Evolutionary conservation across 2,797 vertebrate species (phyloP).

Genomic region (Microchirus variegatus): DNA sequence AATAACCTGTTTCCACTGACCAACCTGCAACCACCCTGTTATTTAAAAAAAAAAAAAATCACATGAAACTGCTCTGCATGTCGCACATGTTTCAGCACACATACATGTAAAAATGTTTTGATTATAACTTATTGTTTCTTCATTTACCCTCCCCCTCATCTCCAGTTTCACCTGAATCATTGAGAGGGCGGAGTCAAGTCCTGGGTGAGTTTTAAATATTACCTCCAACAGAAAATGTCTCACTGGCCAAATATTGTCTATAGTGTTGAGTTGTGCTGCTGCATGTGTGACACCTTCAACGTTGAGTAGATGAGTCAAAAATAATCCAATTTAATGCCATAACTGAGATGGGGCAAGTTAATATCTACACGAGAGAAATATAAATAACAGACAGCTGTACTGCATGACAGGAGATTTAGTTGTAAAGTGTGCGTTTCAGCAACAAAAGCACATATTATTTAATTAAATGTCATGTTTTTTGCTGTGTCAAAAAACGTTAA

Average conservation of each 20-base stretch:
- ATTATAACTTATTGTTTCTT: neutral
- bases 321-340: too few species aligned
- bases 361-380: too few species aligned
- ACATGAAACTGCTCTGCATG: neutral
- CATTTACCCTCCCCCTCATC: neutral
- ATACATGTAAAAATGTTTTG: neutral
- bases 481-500: too few species aligned
- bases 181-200: slow-evolving; percentile 23
- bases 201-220: slow-evolving; percentile 19
- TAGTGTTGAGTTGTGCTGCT: neutral
- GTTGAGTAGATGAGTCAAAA: slow-evolving; percentile 8
- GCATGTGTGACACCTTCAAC: slow-evolving; percentile 12
- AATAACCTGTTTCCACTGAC: slow-evolving; percentile 45
- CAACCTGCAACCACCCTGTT: neutral
- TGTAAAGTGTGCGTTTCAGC: too few species aligned
- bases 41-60: neutral
- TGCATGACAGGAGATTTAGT: too few species aligned
- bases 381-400: too few species aligned
- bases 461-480: too few species aligned
- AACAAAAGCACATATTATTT: too few species aligned
- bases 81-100: neutral
- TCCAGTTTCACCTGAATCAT: slow-evolving; percentile 38
- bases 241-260: slow-evolving; percentile 67
- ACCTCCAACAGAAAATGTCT: too few species aligned
- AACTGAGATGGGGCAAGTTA: too few species aligned